Evolutionary conservation across 2,113 vertebrate species (phyloP).

Genomic region (Seriola rivoliana): DNA sequence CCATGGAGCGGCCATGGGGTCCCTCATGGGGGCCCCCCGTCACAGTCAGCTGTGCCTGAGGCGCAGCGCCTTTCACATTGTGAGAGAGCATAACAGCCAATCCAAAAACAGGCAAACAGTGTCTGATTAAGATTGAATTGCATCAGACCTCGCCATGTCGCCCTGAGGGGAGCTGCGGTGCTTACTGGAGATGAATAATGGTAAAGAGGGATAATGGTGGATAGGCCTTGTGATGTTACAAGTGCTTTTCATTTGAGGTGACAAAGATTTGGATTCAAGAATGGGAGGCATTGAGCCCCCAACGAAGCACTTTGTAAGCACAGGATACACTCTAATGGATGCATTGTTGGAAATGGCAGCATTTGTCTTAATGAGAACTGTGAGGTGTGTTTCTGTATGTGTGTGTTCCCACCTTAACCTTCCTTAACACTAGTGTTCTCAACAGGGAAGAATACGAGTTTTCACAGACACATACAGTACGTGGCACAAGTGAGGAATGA

Average conservation of each 20-base stretch:
- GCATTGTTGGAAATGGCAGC: constrained; percentile 51
- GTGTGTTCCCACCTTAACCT: constrained; percentile 33
- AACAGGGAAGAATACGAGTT: not conserved
- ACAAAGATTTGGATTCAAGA: constrained; percentile 65
- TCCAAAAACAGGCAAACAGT: constrained; percentile 74
- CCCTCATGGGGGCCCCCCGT: constrained; percentile 58
- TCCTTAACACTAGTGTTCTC: not conserved
- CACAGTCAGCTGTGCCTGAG: constrained; percentile 76
- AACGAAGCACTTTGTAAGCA: constrained; percentile 54
- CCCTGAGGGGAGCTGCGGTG: constrained; percentile 71
- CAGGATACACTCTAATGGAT: constrained; percentile 59
- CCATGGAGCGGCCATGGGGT: constrained; percentile 65
- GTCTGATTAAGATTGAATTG: constrained; percentile 76
- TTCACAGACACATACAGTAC: not conserved
- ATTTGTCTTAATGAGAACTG: constrained; percentile 55
- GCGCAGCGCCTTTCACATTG: constrained; percentile 60
- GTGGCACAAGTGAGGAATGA: not conserved
- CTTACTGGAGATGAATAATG: constrained; percentile 72
- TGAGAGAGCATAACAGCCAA: constrained; percentile 57
- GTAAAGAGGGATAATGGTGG: constrained; percentile 74
- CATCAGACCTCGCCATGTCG: constrained; percentile 66
- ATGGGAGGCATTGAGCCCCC: constrained; percentile 44
- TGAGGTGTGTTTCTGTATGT: constrained; percentile 24
- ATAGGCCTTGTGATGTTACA: constrained; percentile 69
- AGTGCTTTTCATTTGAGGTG: constrained; percentile 67